Evolutionary conservation across 1,140 invertebrate species (phyloP), one percentile per base, ranked within the genome.

Genomic region (Drosophila littoralis): DNA sequence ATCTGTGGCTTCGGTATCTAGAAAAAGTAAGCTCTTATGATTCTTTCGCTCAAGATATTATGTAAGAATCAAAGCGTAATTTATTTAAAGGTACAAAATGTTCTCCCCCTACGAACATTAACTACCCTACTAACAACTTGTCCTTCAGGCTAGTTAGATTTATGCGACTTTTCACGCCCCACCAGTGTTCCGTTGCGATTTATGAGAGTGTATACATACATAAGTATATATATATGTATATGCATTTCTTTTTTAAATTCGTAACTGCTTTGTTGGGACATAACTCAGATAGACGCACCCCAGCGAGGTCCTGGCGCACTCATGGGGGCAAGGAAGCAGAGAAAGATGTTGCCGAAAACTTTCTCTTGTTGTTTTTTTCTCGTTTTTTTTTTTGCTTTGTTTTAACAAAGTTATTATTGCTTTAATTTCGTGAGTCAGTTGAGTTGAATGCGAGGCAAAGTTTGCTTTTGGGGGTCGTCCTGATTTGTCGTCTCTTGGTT

Each of bases 351-450:
- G 63, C 42, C 43, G 9, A 43, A 54, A 66, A 66, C 4, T 28
- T 28, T 28, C 5, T 0, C 5, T 28, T 28, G 22, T 15, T 17
- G 2, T 13, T 17, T 8, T 13, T 40, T 59, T 38, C 65, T 4
- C 65, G 7, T 43, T 1, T 6, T 32, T 45, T 32, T 57, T 32
- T 22, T 13, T 35, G 42, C 48, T 58, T 85, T 75, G 67, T 81
- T 78, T 42, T 73, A 76, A 58, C 61, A 86, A 88, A 88, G 79
- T 88, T 88, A 88, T 88, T 88, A 88, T 88, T 88, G 86, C 84
- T 88, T 88, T 88, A 88, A 88, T 88, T 88, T 89, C 59, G 79
- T 71, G 69, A 83, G 84, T 83, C 84, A 80, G 84, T 82, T 83
- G 81, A 80, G 66, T 60, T 61, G 64, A 64, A 52, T 63, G 36